Evolutionary conservation across 2,888 invertebrate species (phyloP).

Genomic region (Branchipolynoe longqiensis): DNA sequence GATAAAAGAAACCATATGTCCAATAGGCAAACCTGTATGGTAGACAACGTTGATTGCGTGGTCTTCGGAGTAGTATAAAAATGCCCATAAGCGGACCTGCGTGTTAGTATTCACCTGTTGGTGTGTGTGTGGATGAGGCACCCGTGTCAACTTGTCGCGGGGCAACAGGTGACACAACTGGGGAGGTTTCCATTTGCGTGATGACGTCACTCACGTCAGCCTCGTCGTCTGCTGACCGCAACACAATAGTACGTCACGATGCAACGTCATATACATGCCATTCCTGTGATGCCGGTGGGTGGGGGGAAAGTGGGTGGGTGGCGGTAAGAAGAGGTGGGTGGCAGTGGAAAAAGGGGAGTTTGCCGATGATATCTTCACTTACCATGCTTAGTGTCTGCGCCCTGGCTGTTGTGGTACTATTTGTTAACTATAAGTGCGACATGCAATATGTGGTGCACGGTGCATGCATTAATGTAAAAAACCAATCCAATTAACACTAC

Average conservation of each 20-base stretch:
- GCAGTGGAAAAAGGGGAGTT: too few relatives aligned
- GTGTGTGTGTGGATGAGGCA: not conserved
- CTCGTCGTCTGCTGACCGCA: constrained; percentile 46
- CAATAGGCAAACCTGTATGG: too few relatives aligned
- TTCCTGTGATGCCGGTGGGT: not conserved
- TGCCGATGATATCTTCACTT: too few relatives aligned
- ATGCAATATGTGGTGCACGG: too few relatives aligned
- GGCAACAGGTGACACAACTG: not conserved
- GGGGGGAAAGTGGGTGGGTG: not conserved
- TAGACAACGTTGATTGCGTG: too few relatives aligned
- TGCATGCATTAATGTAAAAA: too few relatives aligned
- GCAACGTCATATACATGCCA: not conserved
- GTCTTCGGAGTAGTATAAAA: not conserved
- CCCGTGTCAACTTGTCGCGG: not conserved
- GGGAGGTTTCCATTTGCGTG: not conserved
- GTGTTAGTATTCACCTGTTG: constrained; percentile 39
- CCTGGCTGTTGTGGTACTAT: too few relatives aligned
- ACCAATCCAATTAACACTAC: too few relatives aligned
- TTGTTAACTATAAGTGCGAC: too few relatives aligned
- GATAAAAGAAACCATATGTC: too few relatives aligned
- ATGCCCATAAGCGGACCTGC: too few relatives aligned
- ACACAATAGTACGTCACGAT: not conserved
- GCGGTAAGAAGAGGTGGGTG: too few relatives aligned
- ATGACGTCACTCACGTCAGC: constrained; percentile 30
- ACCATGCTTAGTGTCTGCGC: not conserved